These are phyloP conservation scores for Sycophila sp. DNA, from an alignment of 1,140 invertebrate species.

Conservation along the genomic window DNA sequence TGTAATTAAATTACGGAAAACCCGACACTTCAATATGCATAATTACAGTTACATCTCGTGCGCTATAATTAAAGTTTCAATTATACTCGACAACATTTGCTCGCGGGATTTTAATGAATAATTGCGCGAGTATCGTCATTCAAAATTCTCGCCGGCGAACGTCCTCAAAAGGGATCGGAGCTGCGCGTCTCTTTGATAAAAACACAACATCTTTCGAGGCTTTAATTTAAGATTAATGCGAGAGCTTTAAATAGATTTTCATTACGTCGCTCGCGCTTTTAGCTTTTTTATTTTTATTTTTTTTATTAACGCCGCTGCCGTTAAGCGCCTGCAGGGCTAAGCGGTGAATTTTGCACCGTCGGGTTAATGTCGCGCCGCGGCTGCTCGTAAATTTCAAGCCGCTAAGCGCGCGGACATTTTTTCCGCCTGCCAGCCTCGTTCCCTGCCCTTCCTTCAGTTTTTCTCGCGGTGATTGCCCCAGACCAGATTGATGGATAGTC, in stretches of 20 bases:
- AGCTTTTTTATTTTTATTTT: background rate
- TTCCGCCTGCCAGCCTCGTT: background rate
- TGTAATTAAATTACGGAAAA: too few species aligned
- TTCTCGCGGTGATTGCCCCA: conserved; percentile 1
- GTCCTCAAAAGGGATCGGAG: too few species aligned
- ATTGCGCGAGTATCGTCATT: too few species aligned
- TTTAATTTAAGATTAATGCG: background rate
- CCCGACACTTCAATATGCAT: too few species aligned
- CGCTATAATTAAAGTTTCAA: too few species aligned
- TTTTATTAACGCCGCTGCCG: background rate
- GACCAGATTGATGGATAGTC: conserved; percentile 15
- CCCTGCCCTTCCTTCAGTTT: background rate
- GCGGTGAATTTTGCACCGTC: background rate
- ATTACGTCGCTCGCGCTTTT: too few species aligned
- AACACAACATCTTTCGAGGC: too few species aligned
- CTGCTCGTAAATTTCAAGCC: background rate
- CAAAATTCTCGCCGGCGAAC: too few species aligned
- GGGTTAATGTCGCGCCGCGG: background rate
- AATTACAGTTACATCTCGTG: too few species aligned
- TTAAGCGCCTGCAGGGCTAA: background rate
- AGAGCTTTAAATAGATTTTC: background rate
- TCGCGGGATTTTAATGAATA: too few species aligned
- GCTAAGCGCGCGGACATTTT: background rate
- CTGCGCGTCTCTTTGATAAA: too few species aligned
- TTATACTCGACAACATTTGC: too few species aligned